These are phyloP conservation scores for Trissolcus japonicus DNA, from an alignment of 2,888 invertebrate species.

Conservation along the genomic window DNA sequence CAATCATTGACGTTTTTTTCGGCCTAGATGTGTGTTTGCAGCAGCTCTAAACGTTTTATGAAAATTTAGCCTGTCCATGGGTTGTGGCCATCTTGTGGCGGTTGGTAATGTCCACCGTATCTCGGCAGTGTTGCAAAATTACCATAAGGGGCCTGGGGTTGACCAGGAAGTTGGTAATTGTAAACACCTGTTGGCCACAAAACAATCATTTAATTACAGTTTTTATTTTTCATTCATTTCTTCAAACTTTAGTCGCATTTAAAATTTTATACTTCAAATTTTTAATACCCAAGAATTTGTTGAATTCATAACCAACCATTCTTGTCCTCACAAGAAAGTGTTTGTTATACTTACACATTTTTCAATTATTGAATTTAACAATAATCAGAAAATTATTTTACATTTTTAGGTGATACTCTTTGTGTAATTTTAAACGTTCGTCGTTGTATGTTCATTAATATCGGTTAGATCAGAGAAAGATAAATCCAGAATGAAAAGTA, in stretches of 20 bases:
- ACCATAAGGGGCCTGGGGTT: conserved; percentile 64
- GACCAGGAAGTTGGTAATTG: conserved; percentile 65
- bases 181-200: conserved; percentile 60
- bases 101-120: conserved; percentile 62
- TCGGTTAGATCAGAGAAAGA: no score
- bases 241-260: not conserved
- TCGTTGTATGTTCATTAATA: no score
- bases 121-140: conserved; percentile 70
- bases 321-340: no score
- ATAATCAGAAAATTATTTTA: no score
- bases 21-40: no score
- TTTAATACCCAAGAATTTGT: not conserved
- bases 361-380: no score
- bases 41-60: conserved; percentile 5
- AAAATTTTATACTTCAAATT: not conserved
- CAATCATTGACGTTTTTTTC: no score
- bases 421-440: no score
- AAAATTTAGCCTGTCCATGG: conserved; percentile 59
- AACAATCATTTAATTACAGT: not conserved
- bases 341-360: not conserved
- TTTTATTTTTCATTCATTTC: not conserved
- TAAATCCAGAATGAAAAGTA: no score
- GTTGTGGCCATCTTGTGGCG: conserved; percentile 62
- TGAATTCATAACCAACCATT: no score
- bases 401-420: no score